Evolutionary conservation across 2,797 vertebrate genomes (phyloP), one percentile per base, ranked within the genome.

Genomic region (Neomorphus geoffroyi): DNA sequence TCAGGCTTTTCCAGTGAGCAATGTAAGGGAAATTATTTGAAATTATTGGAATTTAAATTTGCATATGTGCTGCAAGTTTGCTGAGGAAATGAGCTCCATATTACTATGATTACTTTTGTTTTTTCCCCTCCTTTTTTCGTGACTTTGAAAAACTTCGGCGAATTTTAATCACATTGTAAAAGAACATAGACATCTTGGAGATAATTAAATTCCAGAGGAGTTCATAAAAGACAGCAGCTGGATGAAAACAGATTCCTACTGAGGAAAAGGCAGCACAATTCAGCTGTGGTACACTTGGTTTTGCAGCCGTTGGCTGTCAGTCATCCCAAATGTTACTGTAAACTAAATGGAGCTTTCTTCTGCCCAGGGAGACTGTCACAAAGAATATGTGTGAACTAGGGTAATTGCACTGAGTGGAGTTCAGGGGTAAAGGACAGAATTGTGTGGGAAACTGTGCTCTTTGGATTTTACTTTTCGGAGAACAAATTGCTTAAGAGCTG

Each of bases 281-380:
- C 77, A 84, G 65, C 35, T 91, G 61, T 69, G 51, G 16, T 84
- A 18, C 11, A 39, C 57, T 93, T 91, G 66, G 32, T 74, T 86
- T 85, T 92, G 66, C 61, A 94, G 77, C 69, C 4, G 0, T 78
- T 94, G 82, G 70, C 73, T 90, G 65, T 88, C 88, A 86, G 51
- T 95, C 80, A 50, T 94, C 77, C 51, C 70, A 78, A 86, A 86
- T 90, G 58, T 88, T 67, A 75, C 84, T 92, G 28, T 83, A 80
- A 91, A 92, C 87, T 92, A 94, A 94, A 88, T 62, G 51, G 56
- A 88, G 66, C 88, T 96, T 93, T 79, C 77, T 95, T 95, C 77
- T 94, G 80, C 77, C 32, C 46, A 23, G 39, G 58, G 80, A 86
- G 58, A 51, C 77, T 94, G 58, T 58, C 80, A 86, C 80, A 91